Evolutionary conservation across 2,113 vertebrate species (phyloP), one percentile per base, ranked within the genome.

Genomic region (Chroicocephalus ridibundus): DNA sequence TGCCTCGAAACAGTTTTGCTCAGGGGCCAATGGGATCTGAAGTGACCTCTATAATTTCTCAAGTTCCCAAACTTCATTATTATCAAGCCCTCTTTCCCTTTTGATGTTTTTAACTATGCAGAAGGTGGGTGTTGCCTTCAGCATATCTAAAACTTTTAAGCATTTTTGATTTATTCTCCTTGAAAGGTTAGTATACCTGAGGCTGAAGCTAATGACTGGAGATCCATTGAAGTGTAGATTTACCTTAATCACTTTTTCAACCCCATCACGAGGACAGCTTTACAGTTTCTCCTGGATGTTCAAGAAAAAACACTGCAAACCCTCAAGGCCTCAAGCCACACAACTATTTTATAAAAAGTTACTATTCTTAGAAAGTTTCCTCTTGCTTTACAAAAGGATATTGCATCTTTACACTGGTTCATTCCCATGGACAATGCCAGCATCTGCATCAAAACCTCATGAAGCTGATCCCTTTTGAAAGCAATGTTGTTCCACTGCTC

Each of bases 81-180:
- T 69, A 60, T n/a, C 60, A 80, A 95, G 70, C 5, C 20, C 15
- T 72, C 74, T 61, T 91, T 94, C 66, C 58, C 40, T 85, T 94
- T 89, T 88, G 94, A 95, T 90, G 84, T 76, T 87, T 88, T 66
- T 46, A 80, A 61, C 65, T 74, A 27, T 16, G 62, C 75, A 91
- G 57, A 65, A 92, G 81, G 91, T 90, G 71, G 91, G 89, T 74
- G 55, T 78, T 94, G 78, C 91, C 88, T 78, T 84, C 92, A 95
- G 86, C 34, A 1, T 22, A 81, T 61, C 88, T 60, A 60, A 85
- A 92, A 86, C 68, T 88, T 94, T 86, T 26, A 82, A 82, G 82
- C 17, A 51, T 85, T 95, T 96, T 80, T 80, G 46, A 91, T 97
- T 95, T 93, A 52, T 91, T 91, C 77, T 82, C 82, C 78, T 81